Base-by-base conservation (phyloP, 2,113 vertebrate species). In the Ceuthmochares aereus region DNA sequence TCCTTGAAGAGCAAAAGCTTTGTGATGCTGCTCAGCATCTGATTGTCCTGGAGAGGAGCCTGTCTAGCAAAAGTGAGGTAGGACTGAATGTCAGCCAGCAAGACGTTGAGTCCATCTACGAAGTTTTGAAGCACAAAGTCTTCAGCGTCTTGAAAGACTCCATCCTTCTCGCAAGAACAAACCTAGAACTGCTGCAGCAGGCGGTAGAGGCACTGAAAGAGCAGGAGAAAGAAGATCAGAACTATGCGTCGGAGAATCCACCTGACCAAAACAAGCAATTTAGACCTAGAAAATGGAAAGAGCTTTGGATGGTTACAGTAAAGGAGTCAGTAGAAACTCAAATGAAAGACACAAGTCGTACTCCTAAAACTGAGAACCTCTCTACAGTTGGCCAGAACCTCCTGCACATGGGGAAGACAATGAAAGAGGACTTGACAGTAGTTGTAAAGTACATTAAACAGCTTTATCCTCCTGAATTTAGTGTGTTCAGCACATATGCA, bases 351-450 rank as follows among this genome's bases (percentile, higher is more conserved):
- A 78, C 42, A 13, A 84, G 47, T 17, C 76, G 11, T 23, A 83
- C 93, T 59, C 36, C 49, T 29, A 55, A 14, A 45, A 62, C 59
- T 14, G 97, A 92, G 37, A 95, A 40, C 74, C 93, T 90, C 60
- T 98, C 98, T 5, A 69, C 95, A 56, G 76, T 98, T 18, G 98
- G 98, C 92, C 98, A 70, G 72, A 69, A 95, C 82, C 98, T 99
- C 85, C 97, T 97, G 83, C 90, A 96, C 80, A 85, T 98, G 98
- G 99, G 99, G 56, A 98, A 81, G 84, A 96, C 98, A 36, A 97
- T 99, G 95, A 98, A 97, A 93, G 97, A 98, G 40, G 99, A 99
- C 96, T 96, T 99, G 92, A 98, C 98, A 80, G 92, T 70, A 6
- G 97, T 99, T 93, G 98, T 90, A 49, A 96, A 95, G 85, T 79